Evolutionary conservation across 2,888 invertebrate genomes (phyloP), one percentile per base, ranked within the genome.

Genomic region (Noctuana brunneofusca): DNA sequence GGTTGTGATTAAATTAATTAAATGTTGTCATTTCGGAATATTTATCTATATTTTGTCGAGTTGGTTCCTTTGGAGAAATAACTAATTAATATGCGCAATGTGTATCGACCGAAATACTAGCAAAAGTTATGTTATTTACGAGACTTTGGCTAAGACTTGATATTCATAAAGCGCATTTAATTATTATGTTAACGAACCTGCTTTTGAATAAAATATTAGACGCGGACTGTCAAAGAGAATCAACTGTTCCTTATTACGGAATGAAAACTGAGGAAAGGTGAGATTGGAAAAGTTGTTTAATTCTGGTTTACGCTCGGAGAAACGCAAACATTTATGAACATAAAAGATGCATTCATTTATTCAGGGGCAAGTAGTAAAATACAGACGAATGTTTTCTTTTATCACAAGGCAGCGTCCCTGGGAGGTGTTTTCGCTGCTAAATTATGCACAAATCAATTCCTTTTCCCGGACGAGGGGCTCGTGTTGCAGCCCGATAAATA

Each of bases 391-490:
- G 86, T 85, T 87, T 88, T 88, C 87, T 86, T 89, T 88, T 85
- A 87, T 84, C 83, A 80, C 80, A 78, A 75, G 77, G 72, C 80
- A 80, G 81, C 81, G 83, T 83, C 84, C 83, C 83, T 68, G 79
- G 74, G 79, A 88, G 84, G 84, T 86, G 87, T 89, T 89, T 86
- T 84, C 83, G 78, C 78, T 87, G 81, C 79, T 90, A 88, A 91
- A 90, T 90, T 89, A 91, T 91, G 88, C 86, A 91, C 83, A 90
- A 88, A 90, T 90, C 90, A 90, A 91, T 91, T 91, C 84, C 86
- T 89, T 88, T 83, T 75, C 80, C 80, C 84, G 83, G 81, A 80
- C 80, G 78, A 74, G 54, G 76, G 77, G 76, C 75, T 72, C 77
- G 72, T 76, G 76, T 74, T 80, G 76, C 80, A 76, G 72, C 74